phyloP scores from a whole-genome alignment of 2,113 vertebrate genomes.

The Pseudorhombus dupliciocellatus region DNA sequence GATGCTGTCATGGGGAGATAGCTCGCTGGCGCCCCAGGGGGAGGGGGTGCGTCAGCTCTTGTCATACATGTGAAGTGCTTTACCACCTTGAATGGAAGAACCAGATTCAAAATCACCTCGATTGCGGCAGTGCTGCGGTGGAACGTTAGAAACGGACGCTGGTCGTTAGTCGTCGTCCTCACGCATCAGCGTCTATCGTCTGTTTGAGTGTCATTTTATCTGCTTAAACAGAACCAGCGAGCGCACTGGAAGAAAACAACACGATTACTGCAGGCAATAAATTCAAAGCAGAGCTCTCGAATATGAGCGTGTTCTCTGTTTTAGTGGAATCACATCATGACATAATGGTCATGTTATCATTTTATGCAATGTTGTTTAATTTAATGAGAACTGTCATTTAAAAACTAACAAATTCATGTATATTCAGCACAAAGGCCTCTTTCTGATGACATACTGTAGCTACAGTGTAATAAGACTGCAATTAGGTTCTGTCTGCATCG shows the following conservation, averaged over 20 bases:
- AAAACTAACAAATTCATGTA: background rate
- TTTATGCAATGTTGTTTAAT: background rate
- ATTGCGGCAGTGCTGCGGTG: slow-evolving; percentile 23
- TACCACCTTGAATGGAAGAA: slow-evolving; percentile 69
- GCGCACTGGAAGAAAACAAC: background rate
- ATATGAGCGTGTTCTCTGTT: too few species aligned
- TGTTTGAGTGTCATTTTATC: slow-evolving; percentile 36
- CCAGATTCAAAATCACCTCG: slow-evolving; percentile 56
- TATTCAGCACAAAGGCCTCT: background rate
- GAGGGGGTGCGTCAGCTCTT: slow-evolving; percentile 75
- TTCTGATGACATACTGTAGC: background rate
- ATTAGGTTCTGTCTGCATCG: background rate
- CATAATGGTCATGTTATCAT: background rate
- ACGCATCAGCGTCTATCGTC: slow-evolving; percentile 45
- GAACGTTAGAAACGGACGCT: slow-evolving; percentile 58
- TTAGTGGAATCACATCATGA: background rate
- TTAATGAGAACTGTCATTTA: background rate
- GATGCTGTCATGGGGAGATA: slow-evolving; percentile 73
- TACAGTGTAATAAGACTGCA: background rate
- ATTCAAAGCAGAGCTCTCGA: background rate
- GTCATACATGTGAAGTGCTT: slow-evolving; percentile 75
- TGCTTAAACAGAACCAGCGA: slow-evolving; percentile 9
- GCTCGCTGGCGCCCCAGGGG: slow-evolving; percentile 70
- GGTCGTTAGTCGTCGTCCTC: slow-evolving; percentile 39
- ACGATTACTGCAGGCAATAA: background rate